Percentiles rank a stretch among this genome's conserved stretches.
Conservation (phyloP, 64 coral and sea anemone genomes). For the Hydrozoanthus tunicans region DNA sequence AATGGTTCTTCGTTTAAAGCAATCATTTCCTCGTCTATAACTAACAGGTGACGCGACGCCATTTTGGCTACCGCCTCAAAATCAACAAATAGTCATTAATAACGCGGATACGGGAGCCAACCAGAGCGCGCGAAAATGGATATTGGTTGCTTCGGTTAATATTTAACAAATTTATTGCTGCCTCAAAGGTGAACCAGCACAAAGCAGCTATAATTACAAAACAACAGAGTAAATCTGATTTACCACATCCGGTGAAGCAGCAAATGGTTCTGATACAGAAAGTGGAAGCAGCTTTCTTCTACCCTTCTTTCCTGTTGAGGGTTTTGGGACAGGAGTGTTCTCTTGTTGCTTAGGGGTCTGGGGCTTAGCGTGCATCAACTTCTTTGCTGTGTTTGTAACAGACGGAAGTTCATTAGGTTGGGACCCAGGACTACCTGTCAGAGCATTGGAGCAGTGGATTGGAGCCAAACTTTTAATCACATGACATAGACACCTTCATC, state of each 20-base stretch:
- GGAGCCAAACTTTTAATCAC: not conserved
- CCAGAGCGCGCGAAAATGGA: too few species aligned
- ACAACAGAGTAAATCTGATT: not conserved
- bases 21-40: too few species aligned
- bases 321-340: constrained; percentile 30
- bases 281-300: constrained; percentile 19
- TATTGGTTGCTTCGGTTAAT: too few species aligned
- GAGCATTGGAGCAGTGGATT: constrained; percentile 11
- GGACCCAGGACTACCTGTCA: constrained; percentile 17
- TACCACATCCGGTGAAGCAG: constrained; percentile 36
- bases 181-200: not conserved
- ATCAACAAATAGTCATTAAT: too few species aligned
- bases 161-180: too few species aligned
- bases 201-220: not conserved
- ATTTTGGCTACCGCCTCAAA: too few species aligned
- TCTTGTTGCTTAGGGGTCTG: constrained; percentile 19
- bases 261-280: constrained; percentile 7
- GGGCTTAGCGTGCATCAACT: constrained; percentile 45
- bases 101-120: too few species aligned
- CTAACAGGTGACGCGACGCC: too few species aligned
- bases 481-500: not conserved
- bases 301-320: constrained; percentile 7
- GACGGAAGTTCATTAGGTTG: constrained; percentile 6
- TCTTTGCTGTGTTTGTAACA: constrained; percentile 59
- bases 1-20: too few species aligned